These are phyloP conservation scores for Pseudomyrmex pallidus DNA, from an alignment of 1,140 invertebrate species.

Conservation along the genomic window DNA sequence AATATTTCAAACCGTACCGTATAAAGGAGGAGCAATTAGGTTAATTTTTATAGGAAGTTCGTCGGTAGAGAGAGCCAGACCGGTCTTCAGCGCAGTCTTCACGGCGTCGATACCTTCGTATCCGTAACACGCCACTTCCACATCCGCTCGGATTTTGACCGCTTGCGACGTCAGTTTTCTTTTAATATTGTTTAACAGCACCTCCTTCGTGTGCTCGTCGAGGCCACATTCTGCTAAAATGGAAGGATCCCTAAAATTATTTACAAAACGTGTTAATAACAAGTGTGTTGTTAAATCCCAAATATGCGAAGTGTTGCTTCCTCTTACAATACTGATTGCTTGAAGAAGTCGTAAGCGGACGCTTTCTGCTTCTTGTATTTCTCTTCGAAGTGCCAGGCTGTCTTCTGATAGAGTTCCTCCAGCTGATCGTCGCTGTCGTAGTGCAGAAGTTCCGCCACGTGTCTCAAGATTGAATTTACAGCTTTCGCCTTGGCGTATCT, in stretches of 20 bases:
- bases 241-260: slow-evolving; percentile 92
- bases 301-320: background rate
- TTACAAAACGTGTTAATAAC: slow-evolving; percentile 13
- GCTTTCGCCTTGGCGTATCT: slow-evolving; percentile 99
- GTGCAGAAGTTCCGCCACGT: slow-evolving; percentile 97
- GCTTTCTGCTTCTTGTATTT: slow-evolving; percentile 96
- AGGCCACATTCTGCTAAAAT: slow-evolving; percentile 98
- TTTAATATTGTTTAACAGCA: slow-evolving; percentile 97
- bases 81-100: slow-evolving; percentile 96
- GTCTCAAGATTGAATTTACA: slow-evolving; percentile 98
- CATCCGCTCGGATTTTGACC: slow-evolving; percentile 98
- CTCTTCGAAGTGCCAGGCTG: slow-evolving; percentile 99
- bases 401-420: slow-evolving; percentile 98
- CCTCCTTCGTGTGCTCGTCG: slow-evolving; percentile 96
- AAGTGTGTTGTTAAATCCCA: background rate
- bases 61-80: slow-evolving; percentile 96
- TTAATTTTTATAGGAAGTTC: slow-evolving; percentile 99
- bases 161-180: slow-evolving; percentile 98
- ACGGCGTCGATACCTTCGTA: slow-evolving; percentile 99
- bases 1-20: slow-evolving; percentile 87
- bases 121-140: slow-evolving; percentile 99
- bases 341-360: slow-evolving; percentile 99
- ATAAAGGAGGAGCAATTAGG: slow-evolving; percentile 98
- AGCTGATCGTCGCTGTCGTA: slow-evolving; percentile 96
- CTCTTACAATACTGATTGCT: slow-evolving; percentile 97